These are phyloP conservation scores for Protophormia terraenovae DNA, from an alignment of 2,888 invertebrate species.

Conservation along the genomic window DNA sequence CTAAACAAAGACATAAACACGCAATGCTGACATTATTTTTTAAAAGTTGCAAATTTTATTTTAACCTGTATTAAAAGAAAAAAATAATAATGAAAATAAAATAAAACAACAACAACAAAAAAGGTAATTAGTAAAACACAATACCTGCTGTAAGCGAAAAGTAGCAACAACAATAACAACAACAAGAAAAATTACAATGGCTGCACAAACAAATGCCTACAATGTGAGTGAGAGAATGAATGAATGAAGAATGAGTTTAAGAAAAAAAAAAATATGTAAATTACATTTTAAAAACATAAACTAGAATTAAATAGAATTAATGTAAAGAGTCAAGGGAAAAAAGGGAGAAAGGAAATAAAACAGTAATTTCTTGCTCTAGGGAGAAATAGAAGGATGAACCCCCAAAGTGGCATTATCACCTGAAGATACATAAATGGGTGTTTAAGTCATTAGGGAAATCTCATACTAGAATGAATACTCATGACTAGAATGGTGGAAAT, in stretches of 20 bases:
- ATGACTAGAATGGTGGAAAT: too few species aligned
- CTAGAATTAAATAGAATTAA: slow-evolving; percentile 13
- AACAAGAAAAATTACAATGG: neutral
- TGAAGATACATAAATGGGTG: neutral
- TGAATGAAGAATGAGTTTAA: slow-evolving; percentile 4
- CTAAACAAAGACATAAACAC: slow-evolving; percentile 80
- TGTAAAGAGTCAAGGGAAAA: neutral
- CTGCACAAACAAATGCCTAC: slow-evolving; percentile 36
- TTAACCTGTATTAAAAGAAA: slow-evolving; percentile 75
- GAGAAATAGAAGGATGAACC: neutral
- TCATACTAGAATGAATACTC: neutral
- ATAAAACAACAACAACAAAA: slow-evolving; percentile 53
- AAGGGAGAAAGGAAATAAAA: neutral
- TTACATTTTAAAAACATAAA: slow-evolving; percentile 31
- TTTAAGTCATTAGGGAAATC: neutral
- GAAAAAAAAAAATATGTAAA: slow-evolving; percentile 25
- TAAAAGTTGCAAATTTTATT: slow-evolving; percentile 80
- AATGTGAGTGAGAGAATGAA: slow-evolving; percentile 49
- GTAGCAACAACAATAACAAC: slow-evolving; percentile 34
- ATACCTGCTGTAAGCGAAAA: slow-evolving; percentile 44
- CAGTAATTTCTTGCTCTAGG: neutral
- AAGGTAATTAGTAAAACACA: slow-evolving; percentile 66
- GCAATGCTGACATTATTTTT: slow-evolving; percentile 79
- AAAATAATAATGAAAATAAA: slow-evolving; percentile 39
- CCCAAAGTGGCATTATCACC: neutral